Conservation (phyloP, 2,888 invertebrate species). For the Scaptomyza parva region DNA sequence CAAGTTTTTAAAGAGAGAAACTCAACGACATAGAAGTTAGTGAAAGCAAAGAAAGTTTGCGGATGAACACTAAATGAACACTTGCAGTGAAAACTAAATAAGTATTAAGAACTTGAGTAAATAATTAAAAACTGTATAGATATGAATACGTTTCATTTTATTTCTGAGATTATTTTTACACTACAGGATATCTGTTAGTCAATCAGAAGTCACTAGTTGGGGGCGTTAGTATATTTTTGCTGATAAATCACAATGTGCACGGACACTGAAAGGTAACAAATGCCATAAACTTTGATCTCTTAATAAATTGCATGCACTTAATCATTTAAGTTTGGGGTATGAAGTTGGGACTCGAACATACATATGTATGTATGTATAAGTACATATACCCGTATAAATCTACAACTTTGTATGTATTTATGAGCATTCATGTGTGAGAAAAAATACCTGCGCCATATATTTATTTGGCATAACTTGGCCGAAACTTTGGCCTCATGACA, state of each 20-base stretch:
- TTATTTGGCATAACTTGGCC: conserved; percentile 44
- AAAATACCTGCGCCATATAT: conserved; percentile 46
- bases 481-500: conserved; percentile 13
- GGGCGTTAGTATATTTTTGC: conserved; percentile 1
- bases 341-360: conserved; percentile 25
- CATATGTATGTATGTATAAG: conserved; percentile 9
- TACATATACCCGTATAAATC: conserved; percentile 1
- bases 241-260: conserved; percentile 41
- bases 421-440: conserved; percentile 23
- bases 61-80: no score
- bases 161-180: not conserved
- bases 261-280: conserved; percentile 16
- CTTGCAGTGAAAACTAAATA: no score
- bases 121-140: no score
- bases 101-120: no score
- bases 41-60: not conserved
- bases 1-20: not conserved
- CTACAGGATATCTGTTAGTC: not conserved
- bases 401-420: conserved; percentile 5
- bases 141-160: no score
- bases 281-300: conserved; percentile 70
- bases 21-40: not conserved
- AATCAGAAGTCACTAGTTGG: not conserved
- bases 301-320: conserved; percentile 68
- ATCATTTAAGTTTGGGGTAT: conserved; percentile 52